Evolutionary conservation across 2,113 vertebrate species (phyloP).

Genomic region (Vidua macroura): DNA sequence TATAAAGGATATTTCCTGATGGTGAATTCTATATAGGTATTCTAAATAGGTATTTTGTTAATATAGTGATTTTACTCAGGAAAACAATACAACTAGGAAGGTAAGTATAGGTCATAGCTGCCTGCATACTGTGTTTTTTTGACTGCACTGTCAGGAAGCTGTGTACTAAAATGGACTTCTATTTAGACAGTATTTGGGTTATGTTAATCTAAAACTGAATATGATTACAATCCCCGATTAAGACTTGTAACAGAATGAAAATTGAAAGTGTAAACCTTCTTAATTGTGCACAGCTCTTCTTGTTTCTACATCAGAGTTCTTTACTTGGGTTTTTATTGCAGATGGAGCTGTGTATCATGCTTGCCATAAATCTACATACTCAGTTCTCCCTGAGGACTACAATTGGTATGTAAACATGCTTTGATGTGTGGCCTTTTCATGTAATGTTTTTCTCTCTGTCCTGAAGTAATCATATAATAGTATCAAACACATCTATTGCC

Average conservation of each 20-base stretch:
- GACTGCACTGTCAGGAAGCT: not conserved
- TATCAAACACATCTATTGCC: not conserved
- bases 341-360: conserved; percentile 30
- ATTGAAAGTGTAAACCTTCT: not conserved
- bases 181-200: not conserved
- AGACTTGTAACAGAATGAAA: not conserved
- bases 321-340: conserved; percentile 25
- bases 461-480: not conserved
- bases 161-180: not conserved
- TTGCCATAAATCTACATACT: conserved; percentile 70
- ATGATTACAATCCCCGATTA: not conserved
- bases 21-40: not conserved
- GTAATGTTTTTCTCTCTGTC: not conserved
- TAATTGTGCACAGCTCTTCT: not conserved
- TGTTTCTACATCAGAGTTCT: not conserved
- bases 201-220: not conserved
- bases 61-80: not conserved
- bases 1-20: not conserved
- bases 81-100: not conserved
- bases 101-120: not conserved
- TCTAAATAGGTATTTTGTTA: not conserved
- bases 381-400: conserved; percentile 80
- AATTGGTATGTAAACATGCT: conserved; percentile 71
- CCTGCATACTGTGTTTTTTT: not conserved
- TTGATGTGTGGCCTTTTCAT: not conserved